Base-by-base conservation (phyloP, 2,888 invertebrate species). In the Spatulosminthurus flaviceps region DNA sequence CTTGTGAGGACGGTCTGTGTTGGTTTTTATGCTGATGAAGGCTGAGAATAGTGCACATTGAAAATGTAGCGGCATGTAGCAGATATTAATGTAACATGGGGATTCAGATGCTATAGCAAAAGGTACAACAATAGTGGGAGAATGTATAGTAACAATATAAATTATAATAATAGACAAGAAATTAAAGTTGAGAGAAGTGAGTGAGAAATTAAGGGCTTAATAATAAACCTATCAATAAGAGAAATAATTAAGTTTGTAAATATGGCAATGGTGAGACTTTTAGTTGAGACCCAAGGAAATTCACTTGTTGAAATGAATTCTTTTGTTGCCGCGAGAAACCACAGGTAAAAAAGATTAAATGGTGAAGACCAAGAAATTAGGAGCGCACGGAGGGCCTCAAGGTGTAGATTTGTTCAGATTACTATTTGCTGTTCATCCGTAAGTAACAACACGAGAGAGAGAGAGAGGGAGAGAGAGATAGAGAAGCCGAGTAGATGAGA, bases 401-500 rank as follows among this genome's bases (percentile, higher is more conserved):
- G 78, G 78, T 78, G 78, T 78, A 72, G 78, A 78, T 78, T 78
- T 78, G 71, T 78, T 72, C 60, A 78, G 66, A 78, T 78, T 78
- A 78, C 42, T 34, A 24, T 60, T 43, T 70, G 61, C 51, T 51
- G 19, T 51, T 51, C 16, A 51, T 51, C 9, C 16, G 51, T 51
- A 51, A 19, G 51, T 51, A 71, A 41, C 7, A 43, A 16, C 2
- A 42, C 42, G 43, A 43, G 70, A 29, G n/a, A 16, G 70, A 34
- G 70, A 11, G 22, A 29, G 29, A 29, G 26, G n/a, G n/a, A 16
- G 70, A 34, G 70, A 11, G 22, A 29, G 29, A 29, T 9, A n/a
- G 67, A 26, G 29, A 13, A 41, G 70, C 22, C 21, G 70, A 43
- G 13, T 4, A 69, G 43, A 67, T 34, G 34, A 51, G 69, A 69